Percentiles rank a stretch among this genome's conserved stretches.
These are phyloP conservation scores for Cinclus cinclus DNA, from an alignment of 2,113 vertebrate genomes.

Conservation along the genomic window DNA sequence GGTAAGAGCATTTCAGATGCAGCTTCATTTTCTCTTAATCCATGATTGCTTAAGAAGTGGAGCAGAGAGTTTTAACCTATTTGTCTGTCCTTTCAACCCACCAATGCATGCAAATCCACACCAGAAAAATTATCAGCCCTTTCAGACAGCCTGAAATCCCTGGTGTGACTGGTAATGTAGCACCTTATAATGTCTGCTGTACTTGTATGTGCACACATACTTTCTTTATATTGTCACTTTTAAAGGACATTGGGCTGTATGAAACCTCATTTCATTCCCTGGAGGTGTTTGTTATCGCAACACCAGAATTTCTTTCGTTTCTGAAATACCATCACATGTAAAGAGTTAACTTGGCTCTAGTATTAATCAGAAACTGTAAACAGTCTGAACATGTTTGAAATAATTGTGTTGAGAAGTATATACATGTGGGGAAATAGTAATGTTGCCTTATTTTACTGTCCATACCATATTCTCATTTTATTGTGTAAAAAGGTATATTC, in stretches of 20 bases:
- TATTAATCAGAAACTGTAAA: not conserved
- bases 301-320: not conserved
- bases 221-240: not conserved
- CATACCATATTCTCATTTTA: not conserved
- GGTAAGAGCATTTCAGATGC: conserved; percentile 74
- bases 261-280: not conserved
- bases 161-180: not conserved
- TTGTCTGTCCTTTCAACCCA: not conserved
- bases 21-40: not conserved
- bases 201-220: not conserved
- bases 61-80: not conserved
- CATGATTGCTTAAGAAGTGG: not conserved
- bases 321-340: not conserved
- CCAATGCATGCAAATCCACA: not conserved
- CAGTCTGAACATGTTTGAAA: not conserved
- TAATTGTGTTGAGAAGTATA: not conserved
- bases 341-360: not conserved
- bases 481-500: not conserved
- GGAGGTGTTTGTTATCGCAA: not conserved
- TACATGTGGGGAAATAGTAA: not conserved
- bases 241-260: not conserved
- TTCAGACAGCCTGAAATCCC: not conserved
- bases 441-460: not conserved
- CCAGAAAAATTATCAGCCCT: not conserved
- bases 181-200: not conserved